Percentiles rank a stretch among this genome's conserved stretches.
Evolutionary conservation across 2,888 invertebrate genomes (phyloP).

Genomic region (Glaucopsyche alexis): DNA sequence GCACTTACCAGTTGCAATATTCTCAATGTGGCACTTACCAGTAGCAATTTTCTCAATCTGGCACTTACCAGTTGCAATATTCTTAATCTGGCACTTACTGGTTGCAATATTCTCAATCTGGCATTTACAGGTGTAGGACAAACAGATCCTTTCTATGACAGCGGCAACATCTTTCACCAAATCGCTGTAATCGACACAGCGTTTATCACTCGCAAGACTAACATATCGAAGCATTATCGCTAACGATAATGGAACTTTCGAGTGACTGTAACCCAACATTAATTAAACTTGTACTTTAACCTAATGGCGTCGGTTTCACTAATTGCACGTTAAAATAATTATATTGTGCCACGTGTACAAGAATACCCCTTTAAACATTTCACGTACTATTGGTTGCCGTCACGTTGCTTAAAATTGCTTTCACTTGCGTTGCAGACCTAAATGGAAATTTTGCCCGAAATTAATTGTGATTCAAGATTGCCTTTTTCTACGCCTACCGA

Average conservation of each 20-base stretch:
- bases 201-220: conserved; percentile 16
- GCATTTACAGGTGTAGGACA: too few species aligned
- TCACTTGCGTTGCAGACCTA: conserved; percentile 35
- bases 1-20: too few species aligned
- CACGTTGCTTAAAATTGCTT: conserved; percentile 50
- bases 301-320: conserved; percentile 77
- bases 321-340: conserved; percentile 76
- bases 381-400: conserved; percentile 56
- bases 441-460: neutral
- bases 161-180: too few species aligned
- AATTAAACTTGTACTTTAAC: conserved; percentile 74
- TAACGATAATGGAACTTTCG: conserved; percentile 78
- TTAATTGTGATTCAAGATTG: neutral
- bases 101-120: too few species aligned
- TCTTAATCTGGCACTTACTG: too few species aligned
- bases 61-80: too few species aligned
- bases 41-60: too few species aligned
- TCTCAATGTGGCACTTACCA: too few species aligned
- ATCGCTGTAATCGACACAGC: neutral
- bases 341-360: conserved; percentile 61
- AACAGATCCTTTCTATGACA: too few species aligned
- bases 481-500: neutral
- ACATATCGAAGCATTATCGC: conserved; percentile 65
- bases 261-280: conserved; percentile 76
- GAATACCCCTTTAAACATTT: conserved; percentile 70